Percentiles rank a stretch among this genome's conserved stretches.
These are phyloP conservation scores for Harpalus rufipes DNA, from an alignment of 2,888 invertebrate species.

Conservation along the genomic window DNA sequence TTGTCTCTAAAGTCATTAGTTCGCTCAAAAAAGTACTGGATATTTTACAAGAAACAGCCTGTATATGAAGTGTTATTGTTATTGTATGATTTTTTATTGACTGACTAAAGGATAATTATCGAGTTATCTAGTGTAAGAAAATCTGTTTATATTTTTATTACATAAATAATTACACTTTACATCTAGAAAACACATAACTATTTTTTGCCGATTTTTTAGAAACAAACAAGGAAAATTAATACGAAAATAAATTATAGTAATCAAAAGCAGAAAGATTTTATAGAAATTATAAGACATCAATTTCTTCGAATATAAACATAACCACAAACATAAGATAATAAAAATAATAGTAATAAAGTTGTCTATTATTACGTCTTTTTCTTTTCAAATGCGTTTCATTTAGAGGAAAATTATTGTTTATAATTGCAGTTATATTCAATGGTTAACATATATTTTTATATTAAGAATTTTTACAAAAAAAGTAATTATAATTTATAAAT, in stretches of 20 bases:
- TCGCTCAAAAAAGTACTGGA: too few relatives aligned
- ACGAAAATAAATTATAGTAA: not conserved
- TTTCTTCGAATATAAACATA: not conserved
- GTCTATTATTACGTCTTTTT: too few relatives aligned
- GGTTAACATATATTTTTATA: too few relatives aligned
- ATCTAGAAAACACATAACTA: not conserved
- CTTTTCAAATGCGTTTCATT: too few relatives aligned
- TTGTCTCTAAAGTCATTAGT: too few relatives aligned
- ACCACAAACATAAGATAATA: not conserved
- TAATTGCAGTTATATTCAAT: too few relatives aligned
- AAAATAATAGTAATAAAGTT: not conserved
- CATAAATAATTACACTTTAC: conserved; percentile 16
- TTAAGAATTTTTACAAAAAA: not conserved
- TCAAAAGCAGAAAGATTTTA: not conserved
- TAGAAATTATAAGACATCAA: not conserved
- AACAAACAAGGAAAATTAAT: not conserved
- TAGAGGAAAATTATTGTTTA: too few relatives aligned
- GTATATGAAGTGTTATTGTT: not conserved
- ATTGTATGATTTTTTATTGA: not conserved
- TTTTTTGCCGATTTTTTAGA: not conserved
- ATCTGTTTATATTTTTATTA: conserved; percentile 10
- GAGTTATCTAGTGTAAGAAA: conserved; percentile 12
- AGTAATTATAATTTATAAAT: not conserved
- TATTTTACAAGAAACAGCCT: too few relatives aligned
- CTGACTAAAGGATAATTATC: not conserved